A percentile compares a stretch with the other conserved stretches of the same genome.
Evolutionary conservation across 2,888 invertebrate species (phyloP).

Genomic region (Parochlus steinenii): DNA sequence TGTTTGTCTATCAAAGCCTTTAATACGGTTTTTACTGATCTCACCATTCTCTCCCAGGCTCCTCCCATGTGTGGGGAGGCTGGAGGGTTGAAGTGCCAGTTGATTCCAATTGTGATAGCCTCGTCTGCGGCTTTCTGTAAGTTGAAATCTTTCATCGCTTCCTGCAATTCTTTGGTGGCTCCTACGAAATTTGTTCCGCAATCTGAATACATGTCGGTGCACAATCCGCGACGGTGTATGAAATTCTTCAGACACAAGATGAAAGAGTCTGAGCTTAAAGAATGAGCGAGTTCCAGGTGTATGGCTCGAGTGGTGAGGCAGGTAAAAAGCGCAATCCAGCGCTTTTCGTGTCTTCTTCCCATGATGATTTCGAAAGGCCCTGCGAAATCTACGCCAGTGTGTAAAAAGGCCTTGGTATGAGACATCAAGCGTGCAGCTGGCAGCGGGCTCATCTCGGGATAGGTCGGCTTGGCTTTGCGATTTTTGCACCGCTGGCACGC

Average conservation of each 20-base stretch:
- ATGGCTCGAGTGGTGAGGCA: slow-evolving; percentile 18
- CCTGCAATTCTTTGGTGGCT: slow-evolving; percentile 15
- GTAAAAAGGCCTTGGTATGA: slow-evolving; percentile 15
- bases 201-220: slow-evolving; percentile 17
- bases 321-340: slow-evolving; percentile 18
- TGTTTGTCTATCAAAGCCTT: slow-evolving; percentile 17
- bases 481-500: no score
- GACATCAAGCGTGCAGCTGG: no score
- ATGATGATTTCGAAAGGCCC: slow-evolving; percentile 14
- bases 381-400: slow-evolving; percentile 16
- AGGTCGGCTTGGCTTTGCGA: no score
- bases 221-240: slow-evolving; percentile 17
- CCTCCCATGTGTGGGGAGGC: slow-evolving; percentile 22
- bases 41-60: slow-evolving; percentile 22
- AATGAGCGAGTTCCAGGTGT: slow-evolving; percentile 16
- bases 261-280: slow-evolving; percentile 17
- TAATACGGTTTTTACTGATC: slow-evolving; percentile 21
- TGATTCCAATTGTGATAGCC: slow-evolving; percentile 11
- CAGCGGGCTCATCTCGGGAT: no score
- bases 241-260: slow-evolving; percentile 18
- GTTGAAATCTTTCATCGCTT: neutral
- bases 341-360: slow-evolving; percentile 14
- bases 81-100: slow-evolving; percentile 23
- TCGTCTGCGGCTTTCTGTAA: neutral
- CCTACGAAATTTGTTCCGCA: slow-evolving; percentile 22